Base-by-base conservation (phyloP, 2,888 invertebrate genomes). In the Stictocephala bisonia region DNA sequence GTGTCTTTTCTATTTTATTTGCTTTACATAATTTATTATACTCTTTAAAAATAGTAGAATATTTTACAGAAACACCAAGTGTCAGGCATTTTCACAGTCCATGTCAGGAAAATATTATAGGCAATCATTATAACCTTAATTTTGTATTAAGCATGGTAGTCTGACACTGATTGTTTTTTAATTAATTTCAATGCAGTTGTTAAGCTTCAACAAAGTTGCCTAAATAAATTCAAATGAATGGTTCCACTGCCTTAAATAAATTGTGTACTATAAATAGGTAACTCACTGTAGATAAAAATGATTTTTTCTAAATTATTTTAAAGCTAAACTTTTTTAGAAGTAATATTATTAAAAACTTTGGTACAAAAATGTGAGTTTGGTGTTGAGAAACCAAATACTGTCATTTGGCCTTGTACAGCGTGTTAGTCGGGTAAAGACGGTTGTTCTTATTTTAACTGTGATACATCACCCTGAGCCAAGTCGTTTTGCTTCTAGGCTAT, bases 381-480 rank as follows among this genome's bases (percentile, higher is more conserved):
- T 60, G 35, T 11, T 20, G 31, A 15, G 18, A 64, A 64, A 64
- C 41, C 64, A 64, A 68, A 68, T 68, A 29, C 68, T 68, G 51
- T 69, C 40, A 40, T 29, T 69, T 68, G 68, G 64, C 51, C 35
- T 60, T 71, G 71, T 44, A 51, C 35, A 58, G 58, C 27, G 50
- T 31, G 31, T 60, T 11, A 53, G 31, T 67, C 18, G 29, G 18
- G 3, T 24, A 11, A 40, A 53, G 48, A 69, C 44, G 70, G 48
- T 26, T 58, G 70, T 71, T 73, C 50, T 60, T 73, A 64, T 56
- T 73, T 73, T 70, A 70, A 73, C 73, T 73, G 73, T 73, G 73
- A 73, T 73, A 73, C 70, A 73, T 73, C 68, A 68, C 68, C 71
- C 51, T 26, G 44, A 56, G 41, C 67, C 56, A 35, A 40, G 18